Evolutionary conservation across 2,888 invertebrate species (phyloP).

Genomic region (Tetragnatha montana): DNA sequence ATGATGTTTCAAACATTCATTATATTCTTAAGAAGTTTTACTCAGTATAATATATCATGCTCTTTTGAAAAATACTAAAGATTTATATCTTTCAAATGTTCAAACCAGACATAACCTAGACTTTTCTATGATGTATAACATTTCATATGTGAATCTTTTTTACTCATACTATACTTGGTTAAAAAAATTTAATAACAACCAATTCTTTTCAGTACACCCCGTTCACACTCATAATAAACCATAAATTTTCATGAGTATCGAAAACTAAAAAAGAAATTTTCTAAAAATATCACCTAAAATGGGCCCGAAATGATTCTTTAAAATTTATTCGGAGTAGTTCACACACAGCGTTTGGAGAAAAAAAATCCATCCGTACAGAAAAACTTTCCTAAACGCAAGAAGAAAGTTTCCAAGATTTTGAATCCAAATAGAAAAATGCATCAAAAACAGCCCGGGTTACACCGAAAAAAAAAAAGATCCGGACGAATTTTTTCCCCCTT

Average conservation of each 20-base stretch:
- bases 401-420: constrained; percentile 40
- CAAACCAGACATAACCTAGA: no score
- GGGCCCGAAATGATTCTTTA: neutral
- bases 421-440: constrained; percentile 39
- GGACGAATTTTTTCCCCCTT: constrained; percentile 12
- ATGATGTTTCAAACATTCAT: no score
- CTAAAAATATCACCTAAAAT: neutral
- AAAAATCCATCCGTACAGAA: neutral
- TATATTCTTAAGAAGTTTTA: no score
- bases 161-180: neutral
- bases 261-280: neutral
- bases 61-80: no score
- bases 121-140: no score
- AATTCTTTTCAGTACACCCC: neutral
- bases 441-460: constrained; percentile 22
- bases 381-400: constrained; percentile 7
- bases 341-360: neutral
- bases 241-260: neutral
- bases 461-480: neutral
- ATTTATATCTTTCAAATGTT: no score
- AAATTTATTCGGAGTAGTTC: neutral
- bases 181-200: neutral
- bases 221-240: neutral
- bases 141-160: no score
- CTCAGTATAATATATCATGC: no score